Evolutionary conservation across 2,888 invertebrate genomes (phyloP), one percentile per base, ranked within the genome.

Genomic region (Xylocampa areola): DNA sequence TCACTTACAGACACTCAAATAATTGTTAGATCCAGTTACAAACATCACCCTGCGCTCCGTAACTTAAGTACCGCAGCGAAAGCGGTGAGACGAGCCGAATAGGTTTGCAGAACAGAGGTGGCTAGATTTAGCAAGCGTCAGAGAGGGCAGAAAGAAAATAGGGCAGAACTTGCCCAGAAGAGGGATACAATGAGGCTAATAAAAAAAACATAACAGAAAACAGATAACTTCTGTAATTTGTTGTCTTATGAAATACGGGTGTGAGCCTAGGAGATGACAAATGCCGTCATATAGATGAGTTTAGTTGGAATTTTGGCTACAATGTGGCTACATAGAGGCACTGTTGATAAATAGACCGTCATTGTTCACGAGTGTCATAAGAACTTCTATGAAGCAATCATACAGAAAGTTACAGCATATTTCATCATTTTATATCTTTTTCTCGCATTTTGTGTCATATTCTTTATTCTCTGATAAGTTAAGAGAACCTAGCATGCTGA

Each of bases 261-360:
- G 35, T n/a, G 25, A 41, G n/a, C 32, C 14, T 41, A 45, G 13
- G 21, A 40, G 32, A 65, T 61, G 74, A 70, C 57, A 30, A 41
- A 74, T 63, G 68, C 50, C 57, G 54, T 60, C 69, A 69, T 39
- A 66, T 45, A 67, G 54, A 73, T 64, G 71, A 75, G 74, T 76
- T 73, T 62, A 51, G 68, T 68, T 61, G 40, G 50, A 63, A 62
- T 69, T 65, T 68, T 37, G 44, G 45, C 33, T 25, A 61, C 45
- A 58, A 51, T 47, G 45, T 36, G 32, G 21, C 16, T 32, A 53
- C 60, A 57, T 57, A 64, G 61, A 58, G 49, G 16, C 47, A 43
- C 33, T 52, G 39, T 58, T 63, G 68, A 65, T 53, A 61, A 57
- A 74, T 67, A 50, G 25, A 29, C 36, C 17, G 0, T 30, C 58